Base-by-base conservation (phyloP, 2,113 vertebrate genomes). In the Dinomys branickii region DNA sequence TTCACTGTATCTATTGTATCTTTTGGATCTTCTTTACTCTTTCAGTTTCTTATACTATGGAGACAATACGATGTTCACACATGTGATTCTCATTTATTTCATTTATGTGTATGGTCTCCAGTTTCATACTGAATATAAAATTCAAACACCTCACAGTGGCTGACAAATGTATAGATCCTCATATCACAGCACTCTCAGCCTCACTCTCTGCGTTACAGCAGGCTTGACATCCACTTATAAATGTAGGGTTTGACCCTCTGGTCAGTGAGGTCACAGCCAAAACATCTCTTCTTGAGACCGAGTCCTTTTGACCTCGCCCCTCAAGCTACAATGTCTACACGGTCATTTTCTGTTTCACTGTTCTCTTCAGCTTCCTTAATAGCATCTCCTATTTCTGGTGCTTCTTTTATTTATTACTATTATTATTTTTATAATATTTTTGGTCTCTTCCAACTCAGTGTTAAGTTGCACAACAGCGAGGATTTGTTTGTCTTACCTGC, bases 51-150 rank as follows among this genome's bases (percentile, higher is more conserved):
- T 50, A 50, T 9, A 50, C 47, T 50, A 50, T 6, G 9, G 47
- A 50, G 47, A 50, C 47, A 50, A 50, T 50, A 50, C 9, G 47
- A 50, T 50, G 47, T 50, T 50, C 9, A 50, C 47, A 50, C 47
- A 50, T 50, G 9, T 50, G 47, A 50, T 50, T 50, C 47, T 50
- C 5, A 50, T 9, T 50, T 50, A 6, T 50, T 50, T 50, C 47
- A 50, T 9, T 9, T 50, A 50, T 50, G 47, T 6, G 47, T 50
- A 50, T 50, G 47, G 47, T 50, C 47, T 50, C 47, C 5, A 50
- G 47, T 7, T 11, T 85, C 54, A 67, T n/a, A 47, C 50, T 95
- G 77, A 93, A 95, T 94, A 95, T 84, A 85, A 95, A 81, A 58
- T 59, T 20, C 54, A 41, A 75, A 61, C n/a, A 58, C 71, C 50